A percentile compares a stretch with the other conserved stretches of the same genome.
Conservation (phyloP, 2,113 vertebrate species). For the Hippocampus zosterae region DNA sequence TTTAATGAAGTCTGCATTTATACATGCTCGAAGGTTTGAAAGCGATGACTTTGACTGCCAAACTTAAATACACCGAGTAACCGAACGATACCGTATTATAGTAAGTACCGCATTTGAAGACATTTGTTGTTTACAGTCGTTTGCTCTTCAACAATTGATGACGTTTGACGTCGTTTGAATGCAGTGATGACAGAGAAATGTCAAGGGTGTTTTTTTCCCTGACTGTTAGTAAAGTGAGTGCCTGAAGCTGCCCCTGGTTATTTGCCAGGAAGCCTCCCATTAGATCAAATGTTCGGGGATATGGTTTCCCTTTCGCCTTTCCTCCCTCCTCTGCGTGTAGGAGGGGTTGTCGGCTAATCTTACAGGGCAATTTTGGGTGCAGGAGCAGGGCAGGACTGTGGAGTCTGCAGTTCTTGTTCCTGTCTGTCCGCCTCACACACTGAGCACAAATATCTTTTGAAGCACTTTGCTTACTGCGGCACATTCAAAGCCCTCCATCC, state of each 20-base stretch:
- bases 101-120: too few species aligned
- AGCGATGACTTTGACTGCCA: neutral
- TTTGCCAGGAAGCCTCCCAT: constrained; percentile 70
- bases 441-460: constrained; percentile 6
- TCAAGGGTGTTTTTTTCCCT: constrained; percentile 54
- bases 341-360: constrained; percentile 34
- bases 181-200: constrained; percentile 30
- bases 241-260: constrained; percentile 62
- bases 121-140: neutral
- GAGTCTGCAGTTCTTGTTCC: constrained; percentile 35
- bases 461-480: constrained; percentile 8
- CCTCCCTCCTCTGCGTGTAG: constrained; percentile 33
- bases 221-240: constrained; percentile 53
- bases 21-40: neutral
- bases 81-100: too few species aligned
- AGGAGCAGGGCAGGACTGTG: constrained; percentile 30
- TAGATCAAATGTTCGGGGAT: constrained; percentile 64
- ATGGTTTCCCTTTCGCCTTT: constrained; percentile 50
- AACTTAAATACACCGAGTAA: neutral
- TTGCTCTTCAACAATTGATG: neutral
- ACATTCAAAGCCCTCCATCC: neutral
- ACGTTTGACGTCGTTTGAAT: neutral
- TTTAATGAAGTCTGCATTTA: constrained; percentile 22
- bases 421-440: constrained; percentile 13
- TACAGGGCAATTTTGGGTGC: constrained; percentile 49